phyloP scores from a whole-genome alignment of 2,113 vertebrate species.

The Morone saxatilis region DNA sequence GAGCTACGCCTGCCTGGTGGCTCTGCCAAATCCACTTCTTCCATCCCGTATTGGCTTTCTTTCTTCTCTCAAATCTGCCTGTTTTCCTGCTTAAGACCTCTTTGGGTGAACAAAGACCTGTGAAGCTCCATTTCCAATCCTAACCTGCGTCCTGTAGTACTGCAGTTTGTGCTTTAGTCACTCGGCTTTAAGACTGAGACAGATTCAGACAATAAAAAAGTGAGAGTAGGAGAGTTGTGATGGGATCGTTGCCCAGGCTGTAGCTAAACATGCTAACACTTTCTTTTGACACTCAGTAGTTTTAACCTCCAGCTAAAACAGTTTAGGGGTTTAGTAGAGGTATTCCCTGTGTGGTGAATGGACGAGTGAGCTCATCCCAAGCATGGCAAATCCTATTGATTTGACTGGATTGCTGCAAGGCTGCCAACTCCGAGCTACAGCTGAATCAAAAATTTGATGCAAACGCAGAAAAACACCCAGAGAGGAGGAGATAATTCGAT shows the following conservation, averaged over 20 bases:
- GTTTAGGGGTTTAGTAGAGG: conserved; percentile 42
- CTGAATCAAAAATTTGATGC: conserved; percentile 44
- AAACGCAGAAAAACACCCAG: conserved; percentile 39
- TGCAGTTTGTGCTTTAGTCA: not conserved
- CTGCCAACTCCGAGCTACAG: conserved; percentile 37
- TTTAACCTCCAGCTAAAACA: conserved; percentile 33
- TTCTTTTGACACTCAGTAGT: conserved; percentile 21
- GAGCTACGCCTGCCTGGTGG: conserved; percentile 60
- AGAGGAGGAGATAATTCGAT: conserved; percentile 43
- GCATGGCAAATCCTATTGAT: conserved; percentile 66
- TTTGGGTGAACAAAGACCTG: not conserved
- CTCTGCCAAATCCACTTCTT: conserved; percentile 48
- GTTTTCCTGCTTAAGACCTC: not conserved
- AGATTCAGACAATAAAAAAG: not conserved
- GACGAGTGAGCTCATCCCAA: conserved; percentile 55
- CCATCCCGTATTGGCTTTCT: conserved; percentile 9
- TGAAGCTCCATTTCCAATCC: not conserved
- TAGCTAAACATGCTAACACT: conserved; percentile 12
- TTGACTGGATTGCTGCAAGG: conserved; percentile 44
- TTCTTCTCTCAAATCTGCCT: conserved; percentile 28
- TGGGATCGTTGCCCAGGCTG: conserved; percentile 20
- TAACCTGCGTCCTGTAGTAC: not conserved
- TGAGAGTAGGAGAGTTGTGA: not conserved
- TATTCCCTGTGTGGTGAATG: conserved; percentile 55
- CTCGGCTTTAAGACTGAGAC: not conserved